Evolutionary conservation across 2,113 vertebrate genomes (phyloP).

Genomic region (Cisticola juncidis): DNA sequence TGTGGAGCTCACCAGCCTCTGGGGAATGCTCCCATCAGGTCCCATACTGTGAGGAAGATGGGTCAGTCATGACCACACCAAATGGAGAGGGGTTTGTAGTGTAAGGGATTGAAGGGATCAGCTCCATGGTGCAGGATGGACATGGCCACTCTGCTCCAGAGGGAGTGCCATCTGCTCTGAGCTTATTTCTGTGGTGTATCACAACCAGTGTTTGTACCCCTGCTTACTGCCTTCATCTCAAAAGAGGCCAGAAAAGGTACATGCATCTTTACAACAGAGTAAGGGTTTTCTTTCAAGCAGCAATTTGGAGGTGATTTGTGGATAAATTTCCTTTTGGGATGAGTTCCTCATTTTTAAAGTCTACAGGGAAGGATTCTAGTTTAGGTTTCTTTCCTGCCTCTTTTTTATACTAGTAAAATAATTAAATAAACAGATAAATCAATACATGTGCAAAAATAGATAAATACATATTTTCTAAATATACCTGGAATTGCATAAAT

Average conservation of each 20-base stretch:
- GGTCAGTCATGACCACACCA: background rate
- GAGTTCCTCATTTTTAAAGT: background rate
- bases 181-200: background rate
- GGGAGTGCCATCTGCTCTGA: background rate
- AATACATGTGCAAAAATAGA: background rate
- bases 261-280: background rate
- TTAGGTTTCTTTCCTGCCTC: background rate
- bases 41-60: fast-evolving
- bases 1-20: background rate
- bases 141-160: too few relatives aligned
- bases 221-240: background rate
- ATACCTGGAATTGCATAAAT: background rate
- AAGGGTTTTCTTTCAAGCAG: background rate
- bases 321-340: background rate
- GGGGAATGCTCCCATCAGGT: fast-evolving
- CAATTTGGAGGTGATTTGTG: background rate
- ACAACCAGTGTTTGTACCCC: background rate
- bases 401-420: background rate
- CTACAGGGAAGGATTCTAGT: background rate
- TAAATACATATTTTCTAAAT: background rate
- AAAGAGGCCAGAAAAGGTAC: background rate
- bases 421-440: background rate
- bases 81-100: background rate
- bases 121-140: fast-evolving
- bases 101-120: background rate